These are phyloP conservation scores for Allolobophora icterica DNA, from an alignment of 2,888 invertebrate genomes.

Conservation along the genomic window DNA sequence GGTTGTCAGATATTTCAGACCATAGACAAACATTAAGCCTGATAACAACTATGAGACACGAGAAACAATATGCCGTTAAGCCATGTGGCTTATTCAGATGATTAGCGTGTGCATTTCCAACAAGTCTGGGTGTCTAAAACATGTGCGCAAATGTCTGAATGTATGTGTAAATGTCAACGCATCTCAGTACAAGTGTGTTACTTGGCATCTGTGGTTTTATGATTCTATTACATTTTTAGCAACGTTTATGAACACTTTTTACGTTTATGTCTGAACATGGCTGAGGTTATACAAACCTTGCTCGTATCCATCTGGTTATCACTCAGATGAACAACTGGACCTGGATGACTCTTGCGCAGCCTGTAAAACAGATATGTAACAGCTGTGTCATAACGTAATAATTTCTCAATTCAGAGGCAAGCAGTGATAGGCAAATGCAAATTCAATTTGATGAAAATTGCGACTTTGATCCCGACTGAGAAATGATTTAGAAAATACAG, in stretches of 20 bases:
- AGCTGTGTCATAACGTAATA: background rate
- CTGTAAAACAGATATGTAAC: constrained; percentile 26
- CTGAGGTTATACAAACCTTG: constrained; percentile 74
- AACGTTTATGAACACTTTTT: too few relatives aligned
- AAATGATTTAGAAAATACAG: background rate
- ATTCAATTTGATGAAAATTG: too few relatives aligned
- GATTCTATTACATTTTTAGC: background rate
- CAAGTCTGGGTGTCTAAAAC: background rate
- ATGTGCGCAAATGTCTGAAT: constrained; percentile 17
- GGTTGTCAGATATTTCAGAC: background rate
- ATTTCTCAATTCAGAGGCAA: background rate
- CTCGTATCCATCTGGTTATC: constrained; percentile 95
- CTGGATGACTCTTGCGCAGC: constrained; percentile 80
- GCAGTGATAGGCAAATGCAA: background rate
- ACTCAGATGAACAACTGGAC: constrained; percentile 91
- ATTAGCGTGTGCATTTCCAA: background rate
- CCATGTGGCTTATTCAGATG: background rate
- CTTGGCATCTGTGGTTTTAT: background rate
- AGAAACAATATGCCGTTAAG: background rate
- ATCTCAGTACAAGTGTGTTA: background rate
- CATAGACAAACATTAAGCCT: background rate
- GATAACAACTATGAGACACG: background rate
- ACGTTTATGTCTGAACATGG: background rate
- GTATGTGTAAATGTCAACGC: background rate
- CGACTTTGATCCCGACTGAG: background rate